Conservation (phyloP, 2,888 invertebrate species). For the Asteroscopus sphinx region DNA sequence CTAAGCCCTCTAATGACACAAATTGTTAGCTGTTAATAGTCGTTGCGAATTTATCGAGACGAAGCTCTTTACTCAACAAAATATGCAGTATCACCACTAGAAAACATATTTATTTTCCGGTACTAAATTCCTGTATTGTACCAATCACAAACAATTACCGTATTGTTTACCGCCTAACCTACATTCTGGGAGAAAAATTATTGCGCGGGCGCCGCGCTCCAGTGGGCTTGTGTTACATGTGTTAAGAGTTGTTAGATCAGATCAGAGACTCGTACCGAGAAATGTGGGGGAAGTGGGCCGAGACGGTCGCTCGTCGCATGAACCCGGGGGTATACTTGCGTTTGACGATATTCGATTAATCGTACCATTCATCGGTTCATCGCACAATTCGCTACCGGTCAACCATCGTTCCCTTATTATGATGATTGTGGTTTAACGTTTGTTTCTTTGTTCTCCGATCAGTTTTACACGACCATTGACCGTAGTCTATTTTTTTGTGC, state of each 20-base stretch:
- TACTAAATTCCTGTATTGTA: constrained; percentile 43
- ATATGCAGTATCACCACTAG: constrained; percentile 7
- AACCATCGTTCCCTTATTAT: too few relatives aligned
- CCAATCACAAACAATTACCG: constrained; percentile 57
- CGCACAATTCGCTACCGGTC: too few relatives aligned
- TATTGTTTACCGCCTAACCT: constrained; percentile 74
- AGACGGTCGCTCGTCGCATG: constrained; percentile 43
- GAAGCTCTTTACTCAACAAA: constrained; percentile 4
- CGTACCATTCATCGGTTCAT: too few relatives aligned
- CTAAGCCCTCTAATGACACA: too few relatives aligned
- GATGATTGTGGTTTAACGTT: too few relatives aligned
- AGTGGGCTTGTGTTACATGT: constrained; percentile 74
- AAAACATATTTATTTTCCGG: constrained; percentile 14
- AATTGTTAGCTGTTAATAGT: background rate
- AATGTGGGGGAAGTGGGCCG: constrained; percentile 72
- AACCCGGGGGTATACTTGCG: constrained; percentile 26
- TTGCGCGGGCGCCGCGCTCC: constrained; percentile 66
- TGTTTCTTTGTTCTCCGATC: too few relatives aligned
- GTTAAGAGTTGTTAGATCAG: constrained; percentile 79
- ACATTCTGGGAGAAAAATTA: constrained; percentile 69
- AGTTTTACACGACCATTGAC: too few relatives aligned
- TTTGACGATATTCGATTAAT: too few relatives aligned
- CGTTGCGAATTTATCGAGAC: background rate
- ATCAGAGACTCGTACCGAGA: constrained; percentile 65
- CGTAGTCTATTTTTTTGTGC: too few relatives aligned